Percentiles rank a stretch among this genome's conserved stretches.
These are phyloP conservation scores for Hyalella azteca DNA, from an alignment of 2,888 invertebrate genomes.

Conservation along the genomic window DNA sequence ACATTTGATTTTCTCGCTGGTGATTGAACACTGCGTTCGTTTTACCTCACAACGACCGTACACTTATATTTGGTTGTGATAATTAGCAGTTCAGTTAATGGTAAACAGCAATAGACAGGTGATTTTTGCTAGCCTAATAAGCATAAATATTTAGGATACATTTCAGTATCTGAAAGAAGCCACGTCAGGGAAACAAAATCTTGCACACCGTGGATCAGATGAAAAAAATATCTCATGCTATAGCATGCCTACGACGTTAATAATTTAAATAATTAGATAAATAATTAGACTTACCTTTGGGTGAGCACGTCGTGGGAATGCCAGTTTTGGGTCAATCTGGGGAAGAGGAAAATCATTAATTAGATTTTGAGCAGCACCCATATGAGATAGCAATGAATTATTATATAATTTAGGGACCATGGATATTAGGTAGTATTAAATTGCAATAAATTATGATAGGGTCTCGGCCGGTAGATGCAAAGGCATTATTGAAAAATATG, in stretches of 20 bases:
- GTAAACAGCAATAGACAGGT: too few species aligned
- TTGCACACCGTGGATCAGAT: not conserved
- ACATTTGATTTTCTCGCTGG: too few species aligned
- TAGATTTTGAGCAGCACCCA: not conserved
- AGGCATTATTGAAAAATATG: not conserved
- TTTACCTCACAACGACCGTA: too few species aligned
- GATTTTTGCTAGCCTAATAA: too few species aligned
- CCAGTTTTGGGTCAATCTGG: conserved; percentile 57
- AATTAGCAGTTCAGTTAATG: too few species aligned
- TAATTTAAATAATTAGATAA: not conserved
- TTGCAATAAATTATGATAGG: not conserved
- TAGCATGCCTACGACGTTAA: not conserved
- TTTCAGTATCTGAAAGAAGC: not conserved
- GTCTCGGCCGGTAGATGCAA: not conserved
- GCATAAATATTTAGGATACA: not conserved
- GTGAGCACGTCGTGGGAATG: conserved; percentile 55
- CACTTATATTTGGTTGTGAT: too few species aligned
- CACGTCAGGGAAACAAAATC: not conserved
- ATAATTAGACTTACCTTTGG: conserved; percentile 49
- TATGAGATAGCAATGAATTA: not conserved
- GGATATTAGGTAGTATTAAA: too few species aligned
- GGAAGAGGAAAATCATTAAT: not conserved
- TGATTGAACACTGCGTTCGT: too few species aligned
- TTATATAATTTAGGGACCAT: too few species aligned
- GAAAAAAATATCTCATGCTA: not conserved